phyloP scores from a whole-genome alignment of 2,888 invertebrate genomes.

The Hydrotaea diabolus region DNA sequence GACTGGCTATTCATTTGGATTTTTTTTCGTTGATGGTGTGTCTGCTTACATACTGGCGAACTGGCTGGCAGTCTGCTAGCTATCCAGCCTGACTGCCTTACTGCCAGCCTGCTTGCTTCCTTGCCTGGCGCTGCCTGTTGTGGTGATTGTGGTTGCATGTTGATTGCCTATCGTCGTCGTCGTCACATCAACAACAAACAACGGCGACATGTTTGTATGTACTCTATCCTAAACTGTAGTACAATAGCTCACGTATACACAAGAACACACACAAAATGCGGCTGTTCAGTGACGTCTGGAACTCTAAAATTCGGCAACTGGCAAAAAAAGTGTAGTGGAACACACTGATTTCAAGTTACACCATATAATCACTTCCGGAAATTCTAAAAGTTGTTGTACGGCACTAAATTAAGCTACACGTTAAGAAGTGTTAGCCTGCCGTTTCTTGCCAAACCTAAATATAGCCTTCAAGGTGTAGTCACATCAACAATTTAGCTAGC shows the following conservation, averaged over 20 bases:
- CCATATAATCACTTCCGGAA: background rate
- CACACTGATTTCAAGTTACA: background rate
- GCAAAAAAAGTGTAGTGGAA: background rate
- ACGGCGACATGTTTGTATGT: constrained; percentile 36
- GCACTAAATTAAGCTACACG: too few species aligned
- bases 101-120: constrained; percentile 33
- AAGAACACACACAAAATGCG: constrained; percentile 12
- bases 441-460: too few species aligned
- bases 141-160: constrained; percentile 66
- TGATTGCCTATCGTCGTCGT: constrained; percentile 64
- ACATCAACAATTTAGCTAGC: too few species aligned
- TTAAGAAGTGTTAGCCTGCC: too few species aligned
- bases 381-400: too few species aligned
- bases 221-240: constrained; percentile 50
- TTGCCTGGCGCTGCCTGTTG: too few species aligned
- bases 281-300: constrained; percentile 54
- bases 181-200: constrained; percentile 44
- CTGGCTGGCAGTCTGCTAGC: constrained; percentile 18
- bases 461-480: too few species aligned
- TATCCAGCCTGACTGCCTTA: constrained; percentile 11
- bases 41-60: background rate
- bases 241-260: constrained; percentile 4
- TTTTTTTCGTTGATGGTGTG: background rate
- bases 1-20: constrained; percentile 58
- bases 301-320: constrained; percentile 6